phyloP scores from a whole-genome alignment of 2,888 invertebrate species.

The Drosophila paramelanica region DNA sequence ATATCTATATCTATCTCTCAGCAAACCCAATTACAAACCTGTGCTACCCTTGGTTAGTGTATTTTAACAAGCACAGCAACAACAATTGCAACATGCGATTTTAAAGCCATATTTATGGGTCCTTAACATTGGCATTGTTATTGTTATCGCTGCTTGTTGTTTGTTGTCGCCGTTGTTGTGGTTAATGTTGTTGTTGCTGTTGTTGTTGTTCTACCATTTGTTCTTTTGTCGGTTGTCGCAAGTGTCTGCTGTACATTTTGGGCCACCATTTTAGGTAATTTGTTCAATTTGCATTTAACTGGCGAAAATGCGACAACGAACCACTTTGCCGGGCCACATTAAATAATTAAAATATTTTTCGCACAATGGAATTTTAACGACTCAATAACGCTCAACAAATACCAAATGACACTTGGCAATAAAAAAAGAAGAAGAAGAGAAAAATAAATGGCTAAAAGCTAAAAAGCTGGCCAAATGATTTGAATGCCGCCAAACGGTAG shows the following conservation, averaged over 20 bases:
- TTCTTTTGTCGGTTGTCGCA: conserved; percentile 43
- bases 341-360: conserved; percentile 69
- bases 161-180: conserved; percentile 27
- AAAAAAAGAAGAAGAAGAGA: conserved; percentile 18
- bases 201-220: conserved; percentile 40
- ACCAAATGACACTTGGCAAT: conserved; percentile 60
- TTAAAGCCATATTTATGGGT: conserved; percentile 61
- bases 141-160: conserved; percentile 56
- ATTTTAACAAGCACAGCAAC: conserved; percentile 22
- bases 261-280: conserved; percentile 65
- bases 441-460: conserved; percentile 15
- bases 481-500: conserved; percentile 58
- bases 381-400: conserved; percentile 58
- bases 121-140: conserved; percentile 64
- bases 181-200: conserved; percentile 16
- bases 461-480: conserved; percentile 47
- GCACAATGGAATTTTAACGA: conserved; percentile 62
- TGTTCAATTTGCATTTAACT: conserved; percentile 49
- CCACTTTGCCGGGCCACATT: conserved; percentile 9
- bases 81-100: conserved; percentile 45
- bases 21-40: neutral
- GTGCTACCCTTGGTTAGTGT: neutral
- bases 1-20: too few relatives aligned
- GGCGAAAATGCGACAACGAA: conserved; percentile 11
- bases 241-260: conserved; percentile 37